Evolutionary conservation across 2,888 invertebrate species (phyloP).

Genomic region (Plagiodera versicolora): DNA sequence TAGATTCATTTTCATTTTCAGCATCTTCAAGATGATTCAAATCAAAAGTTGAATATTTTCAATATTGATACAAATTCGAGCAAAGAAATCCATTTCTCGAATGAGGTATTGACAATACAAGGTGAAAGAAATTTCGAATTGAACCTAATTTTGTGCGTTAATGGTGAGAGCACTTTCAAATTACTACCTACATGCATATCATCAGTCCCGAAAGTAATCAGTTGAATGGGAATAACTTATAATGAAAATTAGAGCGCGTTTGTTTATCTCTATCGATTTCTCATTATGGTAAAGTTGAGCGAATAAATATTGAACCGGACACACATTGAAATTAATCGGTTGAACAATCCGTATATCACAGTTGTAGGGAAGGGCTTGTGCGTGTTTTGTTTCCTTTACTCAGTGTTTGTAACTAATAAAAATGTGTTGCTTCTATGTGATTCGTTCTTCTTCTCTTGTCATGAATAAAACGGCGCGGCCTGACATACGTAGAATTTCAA

Average conservation of each 20-base stretch:
- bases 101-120: too few relatives aligned
- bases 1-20: too few relatives aligned
- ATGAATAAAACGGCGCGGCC: background rate
- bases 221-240: background rate
- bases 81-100: too few relatives aligned
- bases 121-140: too few relatives aligned
- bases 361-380: conserved; percentile 33
- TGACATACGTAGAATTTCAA: too few relatives aligned
- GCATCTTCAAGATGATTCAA: too few relatives aligned
- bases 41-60: too few relatives aligned
- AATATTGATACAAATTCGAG: too few relatives aligned
- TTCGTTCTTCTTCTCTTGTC: background rate
- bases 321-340: conserved; percentile 44
- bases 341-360: conserved; percentile 33
- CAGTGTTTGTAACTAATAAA: conserved; percentile 25
- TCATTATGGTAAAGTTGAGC: conserved; percentile 55
- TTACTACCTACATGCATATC: too few relatives aligned
- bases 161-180: too few relatives aligned
- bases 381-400: conserved; percentile 36
- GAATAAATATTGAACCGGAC: conserved; percentile 39
- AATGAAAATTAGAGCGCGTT: background rate
- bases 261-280: background rate
- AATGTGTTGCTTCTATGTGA: conserved; percentile 18
- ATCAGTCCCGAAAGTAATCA: too few relatives aligned
- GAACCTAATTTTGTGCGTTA: too few relatives aligned